Percentiles rank a stretch among this genome's conserved stretches.
These are phyloP conservation scores for Vulpes vulpes DNA, from an alignment of 2,113 vertebrate genomes.

Conservation along the genomic window DNA sequence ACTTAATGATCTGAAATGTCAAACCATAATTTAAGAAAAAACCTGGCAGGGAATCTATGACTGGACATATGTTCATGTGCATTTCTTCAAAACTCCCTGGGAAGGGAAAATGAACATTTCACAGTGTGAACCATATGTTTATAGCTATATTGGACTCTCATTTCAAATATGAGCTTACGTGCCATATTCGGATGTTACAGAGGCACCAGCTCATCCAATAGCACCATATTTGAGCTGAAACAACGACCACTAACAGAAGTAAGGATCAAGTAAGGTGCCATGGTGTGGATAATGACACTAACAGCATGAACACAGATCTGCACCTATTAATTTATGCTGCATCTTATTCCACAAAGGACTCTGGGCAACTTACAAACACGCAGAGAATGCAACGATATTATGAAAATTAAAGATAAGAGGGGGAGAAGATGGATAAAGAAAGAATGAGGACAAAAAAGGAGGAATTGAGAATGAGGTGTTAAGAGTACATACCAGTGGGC, in stretches of 20 bases:
- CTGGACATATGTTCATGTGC: constrained; percentile 66
- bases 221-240: constrained; percentile 10
- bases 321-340: background rate
- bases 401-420: background rate
- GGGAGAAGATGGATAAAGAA: background rate
- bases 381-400: background rate
- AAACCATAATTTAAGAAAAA: constrained; percentile 62
- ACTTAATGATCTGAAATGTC: constrained; percentile 74
- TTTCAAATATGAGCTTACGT: constrained; percentile 32
- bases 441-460: background rate
- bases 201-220: constrained; percentile 54
- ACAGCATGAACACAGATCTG: background rate
- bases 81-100: constrained; percentile 54
- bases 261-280: background rate
- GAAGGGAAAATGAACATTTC: constrained; percentile 63
- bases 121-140: constrained; percentile 64
- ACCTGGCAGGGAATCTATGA: constrained; percentile 53
- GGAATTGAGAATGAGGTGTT: background rate
- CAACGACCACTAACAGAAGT: background rate
- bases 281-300: fast-evolving
- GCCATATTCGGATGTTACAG: constrained; percentile 20
- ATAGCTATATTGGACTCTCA: constrained; percentile 50
- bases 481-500: background rate
- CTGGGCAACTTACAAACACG: background rate
- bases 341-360: background rate